phyloP scores from a whole-genome alignment of 2,797 vertebrate genomes.

The Diplodus puntazzo region DNA sequence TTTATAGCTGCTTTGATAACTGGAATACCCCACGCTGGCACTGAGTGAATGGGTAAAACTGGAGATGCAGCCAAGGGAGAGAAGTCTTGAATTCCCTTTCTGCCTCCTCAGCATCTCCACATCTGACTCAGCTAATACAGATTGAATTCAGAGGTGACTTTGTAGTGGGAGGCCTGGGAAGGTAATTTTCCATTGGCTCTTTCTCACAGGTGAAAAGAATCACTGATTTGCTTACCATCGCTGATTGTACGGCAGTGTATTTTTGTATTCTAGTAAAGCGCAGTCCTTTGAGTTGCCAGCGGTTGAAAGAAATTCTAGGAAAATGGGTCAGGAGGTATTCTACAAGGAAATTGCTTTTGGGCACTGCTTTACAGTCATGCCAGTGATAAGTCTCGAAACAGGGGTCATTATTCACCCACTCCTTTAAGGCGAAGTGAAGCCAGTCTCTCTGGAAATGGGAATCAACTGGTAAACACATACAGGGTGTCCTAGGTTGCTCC shows the following conservation, averaged over 20 bases:
- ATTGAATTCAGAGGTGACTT: constrained; percentile 80
- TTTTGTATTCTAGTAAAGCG: constrained; percentile 58
- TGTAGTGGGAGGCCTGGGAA: constrained; percentile 58
- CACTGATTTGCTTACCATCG: constrained; percentile 68
- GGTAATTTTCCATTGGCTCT: constrained; percentile 72
- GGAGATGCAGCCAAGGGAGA: constrained; percentile 50
- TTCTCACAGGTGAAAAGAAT: constrained; percentile 50
- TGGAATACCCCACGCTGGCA: constrained; percentile 31
- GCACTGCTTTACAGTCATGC: constrained; percentile 49
- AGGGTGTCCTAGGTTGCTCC: constrained; percentile 27
- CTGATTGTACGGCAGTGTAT: constrained; percentile 51
- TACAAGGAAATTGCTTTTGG: constrained; percentile 68
- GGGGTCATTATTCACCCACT: constrained; percentile 47
- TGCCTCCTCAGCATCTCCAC: constrained; percentile 80
- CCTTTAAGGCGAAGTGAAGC: constrained; percentile 29
- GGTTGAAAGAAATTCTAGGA: constrained; percentile 72
- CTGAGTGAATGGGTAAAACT: constrained; percentile 33
- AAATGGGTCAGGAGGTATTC: constrained; percentile 80
- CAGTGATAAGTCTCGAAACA: constrained; percentile 44
- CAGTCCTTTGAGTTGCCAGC: constrained; percentile 63
- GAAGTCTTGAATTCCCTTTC: constrained; percentile 65
- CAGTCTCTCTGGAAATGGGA: constrained; percentile 10
- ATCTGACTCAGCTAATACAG: constrained; percentile 82
- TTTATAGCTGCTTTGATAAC: constrained; percentile 45
- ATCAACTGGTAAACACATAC: constrained; percentile 7